Conservation (phyloP, 2,888 invertebrate species). For the Cyclophora punctaria region DNA sequence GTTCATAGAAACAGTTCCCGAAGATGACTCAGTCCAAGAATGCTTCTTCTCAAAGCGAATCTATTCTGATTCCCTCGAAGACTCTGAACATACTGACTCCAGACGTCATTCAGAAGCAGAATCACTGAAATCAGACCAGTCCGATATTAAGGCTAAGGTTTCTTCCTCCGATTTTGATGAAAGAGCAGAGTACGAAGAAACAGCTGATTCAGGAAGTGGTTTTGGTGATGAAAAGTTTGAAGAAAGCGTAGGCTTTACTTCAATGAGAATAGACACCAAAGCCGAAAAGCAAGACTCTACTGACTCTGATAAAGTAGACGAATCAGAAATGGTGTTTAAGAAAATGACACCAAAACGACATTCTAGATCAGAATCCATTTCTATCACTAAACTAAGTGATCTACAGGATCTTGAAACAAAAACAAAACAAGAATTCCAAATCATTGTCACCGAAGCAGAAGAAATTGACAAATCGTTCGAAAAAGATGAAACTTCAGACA, state of each 20-base stretch:
- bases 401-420: slow-evolving; percentile 50
- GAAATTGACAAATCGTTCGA: slow-evolving; percentile 61
- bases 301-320: slow-evolving; percentile 47
- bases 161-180: slow-evolving; percentile 71
- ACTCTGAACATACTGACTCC: slow-evolving; percentile 69
- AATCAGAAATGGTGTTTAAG: slow-evolving; percentile 56
- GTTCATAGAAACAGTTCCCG: slow-evolving; percentile 72
- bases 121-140: slow-evolving; percentile 69
- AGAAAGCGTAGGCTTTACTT: slow-evolving; percentile 62
- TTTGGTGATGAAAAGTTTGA: slow-evolving; percentile 70
- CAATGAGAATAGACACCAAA: slow-evolving; percentile 55
- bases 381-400: slow-evolving; percentile 61
- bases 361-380: slow-evolving; percentile 64
- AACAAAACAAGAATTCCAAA: slow-evolving; percentile 61
- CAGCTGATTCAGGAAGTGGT: slow-evolving; percentile 65
- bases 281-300: slow-evolving; percentile 53
- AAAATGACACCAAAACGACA: slow-evolving; percentile 67
- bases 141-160: slow-evolving; percentile 62
- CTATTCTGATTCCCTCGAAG: slow-evolving; percentile 70
- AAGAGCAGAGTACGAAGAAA: slow-evolving; percentile 67
- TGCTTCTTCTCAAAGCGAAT: slow-evolving; percentile 72
- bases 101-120: slow-evolving; percentile 70
- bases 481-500: slow-evolving; percentile 65
- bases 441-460: slow-evolving; percentile 68
- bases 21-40: slow-evolving; percentile 72